These are phyloP conservation scores for Lissonota sp. DNA, from an alignment of 2,888 invertebrate species.

Conservation along the genomic window DNA sequence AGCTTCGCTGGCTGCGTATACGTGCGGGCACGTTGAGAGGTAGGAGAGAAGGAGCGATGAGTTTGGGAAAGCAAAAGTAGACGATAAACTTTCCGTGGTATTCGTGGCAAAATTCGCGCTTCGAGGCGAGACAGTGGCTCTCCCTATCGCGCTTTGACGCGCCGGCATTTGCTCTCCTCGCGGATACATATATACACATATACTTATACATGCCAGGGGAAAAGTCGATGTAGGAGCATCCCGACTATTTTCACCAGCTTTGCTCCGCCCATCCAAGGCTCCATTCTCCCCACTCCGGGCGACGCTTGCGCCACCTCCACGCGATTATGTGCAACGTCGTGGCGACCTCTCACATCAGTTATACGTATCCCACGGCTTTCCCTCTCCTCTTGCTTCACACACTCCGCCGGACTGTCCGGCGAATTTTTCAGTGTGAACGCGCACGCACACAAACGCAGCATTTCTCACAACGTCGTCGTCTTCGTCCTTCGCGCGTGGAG, in stretches of 20 bases:
- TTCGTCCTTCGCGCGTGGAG: constrained; percentile 81
- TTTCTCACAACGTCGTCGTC: constrained; percentile 68
- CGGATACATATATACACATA: constrained; percentile 71
- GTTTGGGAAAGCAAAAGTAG: constrained; percentile 65
- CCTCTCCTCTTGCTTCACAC: constrained; percentile 67
- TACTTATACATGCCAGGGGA: constrained; percentile 66
- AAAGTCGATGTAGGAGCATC: constrained; percentile 79
- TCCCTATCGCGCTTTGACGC: constrained; percentile 70
- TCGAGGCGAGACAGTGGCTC: constrained; percentile 66
- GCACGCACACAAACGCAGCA: constrained; percentile 39
- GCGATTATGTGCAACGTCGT: constrained; percentile 67
- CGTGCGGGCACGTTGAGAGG: constrained; percentile 82
- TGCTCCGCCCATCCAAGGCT: constrained; percentile 84
- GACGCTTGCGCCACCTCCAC: constrained; percentile 84
- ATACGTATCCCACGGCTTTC: constrained; percentile 58
- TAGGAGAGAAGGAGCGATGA: constrained; percentile 78
- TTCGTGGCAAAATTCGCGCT: constrained; percentile 68
- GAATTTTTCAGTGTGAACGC: constrained; percentile 58
- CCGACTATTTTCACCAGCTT: constrained; percentile 85
- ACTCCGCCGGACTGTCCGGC: constrained; percentile 69
- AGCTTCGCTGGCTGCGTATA: constrained; percentile 1
- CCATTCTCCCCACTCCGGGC: constrained; percentile 85
- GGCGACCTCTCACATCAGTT: constrained; percentile 71
- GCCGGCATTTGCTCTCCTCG: constrained; percentile 80
- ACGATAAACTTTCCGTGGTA: constrained; percentile 64